These are phyloP conservation scores for Bradysia coprophila DNA, from an alignment of 1,140 invertebrate species.

Conservation along the genomic window DNA sequence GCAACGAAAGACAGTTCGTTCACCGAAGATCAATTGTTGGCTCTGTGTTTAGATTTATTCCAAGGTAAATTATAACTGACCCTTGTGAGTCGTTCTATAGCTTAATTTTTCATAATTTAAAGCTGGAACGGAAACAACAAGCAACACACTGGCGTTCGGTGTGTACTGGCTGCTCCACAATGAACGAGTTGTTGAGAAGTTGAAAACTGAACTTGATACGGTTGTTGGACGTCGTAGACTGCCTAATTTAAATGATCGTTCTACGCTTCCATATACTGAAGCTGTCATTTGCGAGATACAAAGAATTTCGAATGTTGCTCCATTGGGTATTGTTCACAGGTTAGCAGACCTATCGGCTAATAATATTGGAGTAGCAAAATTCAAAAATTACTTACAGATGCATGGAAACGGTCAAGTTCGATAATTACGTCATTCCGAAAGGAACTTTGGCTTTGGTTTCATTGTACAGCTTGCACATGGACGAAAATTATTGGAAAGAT, in stretches of 20 bases:
- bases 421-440: slow-evolving; percentile 44
- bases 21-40: slow-evolving; percentile 39
- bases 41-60: slow-evolving; percentile 47
- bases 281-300: slow-evolving; percentile 39
- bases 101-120: no score
- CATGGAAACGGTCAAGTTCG: slow-evolving; percentile 29
- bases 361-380: not conserved
- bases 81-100: no score
- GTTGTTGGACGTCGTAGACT: slow-evolving; percentile 34
- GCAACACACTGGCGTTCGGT: slow-evolving; percentile 37
- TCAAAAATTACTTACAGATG: slow-evolving; percentile 20
- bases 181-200: slow-evolving; percentile 38
- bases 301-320: slow-evolving; percentile 34
- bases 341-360: slow-evolving; percentile 9
- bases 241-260: slow-evolving; percentile 36
- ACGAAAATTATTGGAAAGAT: slow-evolving; percentile 43
- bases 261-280: slow-evolving; percentile 39
- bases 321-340: slow-evolving; percentile 39
- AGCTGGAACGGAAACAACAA: slow-evolving; percentile 50
- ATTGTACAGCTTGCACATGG: slow-evolving; percentile 46
- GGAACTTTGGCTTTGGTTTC: slow-evolving; percentile 47
- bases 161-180: slow-evolving; percentile 43
- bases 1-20: slow-evolving; percentile 3
- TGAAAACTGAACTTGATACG: slow-evolving; percentile 47
- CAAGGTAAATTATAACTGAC: no score